phyloP scores from a whole-genome alignment of 2,797 vertebrate species.

The Hirundo rustica region DNA sequence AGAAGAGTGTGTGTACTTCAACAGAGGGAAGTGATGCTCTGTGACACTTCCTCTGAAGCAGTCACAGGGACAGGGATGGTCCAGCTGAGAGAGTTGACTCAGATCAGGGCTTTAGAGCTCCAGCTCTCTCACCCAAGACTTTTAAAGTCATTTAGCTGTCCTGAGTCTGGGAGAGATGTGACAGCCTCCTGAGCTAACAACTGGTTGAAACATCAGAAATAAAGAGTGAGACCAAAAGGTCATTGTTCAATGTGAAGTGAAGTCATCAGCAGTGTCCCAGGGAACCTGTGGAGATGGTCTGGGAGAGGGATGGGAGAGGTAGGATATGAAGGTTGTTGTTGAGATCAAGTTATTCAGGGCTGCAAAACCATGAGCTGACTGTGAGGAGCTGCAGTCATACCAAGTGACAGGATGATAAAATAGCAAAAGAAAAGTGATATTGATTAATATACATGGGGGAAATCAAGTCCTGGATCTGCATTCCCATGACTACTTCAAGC shows the following conservation, averaged over 20 bases:
- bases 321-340: neutral
- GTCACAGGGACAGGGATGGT: neutral
- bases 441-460: neutral
- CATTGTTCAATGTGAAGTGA: neutral
- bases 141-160: neutral
- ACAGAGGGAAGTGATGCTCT: neutral
- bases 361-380: neutral
- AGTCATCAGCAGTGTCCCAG: fast-evolving
- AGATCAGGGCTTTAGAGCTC: neutral
- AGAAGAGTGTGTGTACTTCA: neutral
- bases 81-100: neutral
- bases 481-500: neutral
- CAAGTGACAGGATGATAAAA: neutral
- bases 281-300: neutral
- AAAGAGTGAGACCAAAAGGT: neutral
- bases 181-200: neutral
- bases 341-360: neutral
- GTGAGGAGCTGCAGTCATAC: neutral
- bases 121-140: neutral
- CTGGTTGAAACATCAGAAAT: neutral
- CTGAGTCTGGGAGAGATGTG: neutral
- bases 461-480: neutral
- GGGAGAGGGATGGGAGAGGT: neutral
- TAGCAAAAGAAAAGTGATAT: neutral
- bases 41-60: neutral